Percentiles rank a stretch among this genome's conserved stretches.
These are phyloP conservation scores for Artemia sinica DNA, from an alignment of 2,888 invertebrate genomes.

Conservation along the genomic window DNA sequence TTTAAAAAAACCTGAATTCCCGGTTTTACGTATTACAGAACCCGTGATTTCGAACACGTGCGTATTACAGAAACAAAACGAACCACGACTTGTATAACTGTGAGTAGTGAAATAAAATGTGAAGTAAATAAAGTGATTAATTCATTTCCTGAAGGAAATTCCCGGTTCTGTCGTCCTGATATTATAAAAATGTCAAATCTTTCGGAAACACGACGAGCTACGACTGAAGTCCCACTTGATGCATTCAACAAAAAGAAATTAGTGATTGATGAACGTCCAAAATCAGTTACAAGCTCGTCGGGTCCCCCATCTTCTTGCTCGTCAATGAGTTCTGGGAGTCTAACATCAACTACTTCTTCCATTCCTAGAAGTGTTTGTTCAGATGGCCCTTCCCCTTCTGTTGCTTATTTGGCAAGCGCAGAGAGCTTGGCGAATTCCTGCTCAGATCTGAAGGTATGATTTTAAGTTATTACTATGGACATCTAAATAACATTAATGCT, in stretches of 20 bases:
- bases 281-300: conserved; percentile 55
- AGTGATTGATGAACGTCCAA: conserved; percentile 37
- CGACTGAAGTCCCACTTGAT: conserved; percentile 27
- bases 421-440: conserved; percentile 55
- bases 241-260: conserved; percentile 37
- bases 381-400: conserved; percentile 34
- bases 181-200: conserved; percentile 4
- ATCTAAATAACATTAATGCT: too few species aligned
- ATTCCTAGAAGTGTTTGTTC: conserved; percentile 10
- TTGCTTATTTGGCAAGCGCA: conserved; percentile 63
- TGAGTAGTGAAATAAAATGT: conserved; percentile 6
- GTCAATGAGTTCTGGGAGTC: conserved; percentile 22
- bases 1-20: conserved; percentile 18
- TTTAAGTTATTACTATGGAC: too few species aligned
- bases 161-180: conserved; percentile 8
- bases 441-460: background rate
- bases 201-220: conserved; percentile 30
- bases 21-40: conserved; percentile 21
- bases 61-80: conserved; percentile 11
- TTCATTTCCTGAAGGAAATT: background rate
- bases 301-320: conserved; percentile 39
- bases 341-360: conserved; percentile 5
- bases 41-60: conserved; percentile 19
- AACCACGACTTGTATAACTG: background rate
- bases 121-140: background rate